A percentile compares a stretch with the other conserved stretches of the same genome.
These are phyloP conservation scores for Lycaon pictus DNA, from an alignment of 2,113 vertebrate genomes.

Conservation along the genomic window DNA sequence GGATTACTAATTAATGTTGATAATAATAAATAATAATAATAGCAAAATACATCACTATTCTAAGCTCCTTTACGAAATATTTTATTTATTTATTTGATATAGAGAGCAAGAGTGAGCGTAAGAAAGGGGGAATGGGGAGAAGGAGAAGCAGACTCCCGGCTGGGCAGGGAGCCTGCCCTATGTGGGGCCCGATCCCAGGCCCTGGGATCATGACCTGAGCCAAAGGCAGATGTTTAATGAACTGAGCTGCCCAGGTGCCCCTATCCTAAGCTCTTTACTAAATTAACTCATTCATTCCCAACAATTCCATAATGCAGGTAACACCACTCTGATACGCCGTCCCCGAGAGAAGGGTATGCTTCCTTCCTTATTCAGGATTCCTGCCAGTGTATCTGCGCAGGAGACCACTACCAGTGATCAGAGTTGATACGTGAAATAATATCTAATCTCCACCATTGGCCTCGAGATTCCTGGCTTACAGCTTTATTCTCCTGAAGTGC, in stretches of 20 bases:
- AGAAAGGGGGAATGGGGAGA: too few relatives aligned
- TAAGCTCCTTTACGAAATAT: too few relatives aligned
- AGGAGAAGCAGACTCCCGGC: too few relatives aligned
- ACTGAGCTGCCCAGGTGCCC: too few relatives aligned
- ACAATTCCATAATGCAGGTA: background rate
- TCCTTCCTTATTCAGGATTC: background rate
- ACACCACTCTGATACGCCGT: background rate
- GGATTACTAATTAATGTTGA: background rate
- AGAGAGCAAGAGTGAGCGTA: too few relatives aligned
- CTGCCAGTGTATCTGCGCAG: background rate
- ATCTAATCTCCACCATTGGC: background rate
- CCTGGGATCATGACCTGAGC: too few relatives aligned
- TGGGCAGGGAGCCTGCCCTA: too few relatives aligned
- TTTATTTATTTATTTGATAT: too few relatives aligned
- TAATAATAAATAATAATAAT: background rate
- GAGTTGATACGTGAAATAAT: background rate
- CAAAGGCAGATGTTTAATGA: too few relatives aligned
- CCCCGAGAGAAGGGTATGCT: background rate
- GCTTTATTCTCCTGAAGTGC: background rate
- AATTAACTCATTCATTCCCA: background rate
- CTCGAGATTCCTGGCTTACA: background rate
- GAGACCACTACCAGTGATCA: background rate
- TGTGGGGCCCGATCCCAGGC: too few relatives aligned
- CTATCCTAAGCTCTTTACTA: background rate
- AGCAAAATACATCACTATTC: background rate